Evolutionary conservation across 2,797 vertebrate genomes (phyloP), one percentile per base, ranked within the genome.

Genomic region (Pantherophis alleghaniensis): DNA sequence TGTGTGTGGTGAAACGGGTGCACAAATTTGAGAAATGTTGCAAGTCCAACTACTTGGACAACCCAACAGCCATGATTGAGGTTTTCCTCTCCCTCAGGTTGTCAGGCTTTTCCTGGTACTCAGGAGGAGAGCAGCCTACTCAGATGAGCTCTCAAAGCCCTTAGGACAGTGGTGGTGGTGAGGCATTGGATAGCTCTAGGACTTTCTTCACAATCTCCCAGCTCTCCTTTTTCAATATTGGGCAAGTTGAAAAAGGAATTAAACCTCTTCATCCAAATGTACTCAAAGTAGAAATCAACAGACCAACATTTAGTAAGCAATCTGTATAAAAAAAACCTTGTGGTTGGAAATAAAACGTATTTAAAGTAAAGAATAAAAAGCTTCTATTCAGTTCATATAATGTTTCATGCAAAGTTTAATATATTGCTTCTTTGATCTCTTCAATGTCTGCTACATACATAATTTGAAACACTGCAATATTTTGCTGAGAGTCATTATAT

Each of bases 401-500:
- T 18, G 28, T n/a, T 87, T 47, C 42, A 13, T 47, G 11, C 74
- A 24, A 83, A 83, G 37, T 83, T 83, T 47, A 83, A 47, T 83
- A 37, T 26, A 22, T 28, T 26, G 3, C 24, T 69, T 57, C 61
- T 88, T 74, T 92, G 55, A 88, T 88, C 91, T 74, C 37, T 59
- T 74, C 32, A 32, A 51, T 20, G 42, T 88, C 86, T 88, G 61
- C 86, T 79, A 79, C 87, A 79, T 26, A 51, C 11, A 51, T 89
- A 79, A 92, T 89, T 59, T 20, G 74, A 91, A 88, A 92, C 60
- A 42, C 6, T 59, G 66, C 18, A 92, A 74, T 87, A 59, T 79
- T 88, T 88, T 74, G 26, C 74, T 10, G 26, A 42, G 24, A 87
- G 37, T 83, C 42, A 47, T 83, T 47, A 12, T 24, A 47, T 79